phyloP scores from a whole-genome alignment of 2,797 vertebrate species.

The Rhinatrema bivittatum region DNA sequence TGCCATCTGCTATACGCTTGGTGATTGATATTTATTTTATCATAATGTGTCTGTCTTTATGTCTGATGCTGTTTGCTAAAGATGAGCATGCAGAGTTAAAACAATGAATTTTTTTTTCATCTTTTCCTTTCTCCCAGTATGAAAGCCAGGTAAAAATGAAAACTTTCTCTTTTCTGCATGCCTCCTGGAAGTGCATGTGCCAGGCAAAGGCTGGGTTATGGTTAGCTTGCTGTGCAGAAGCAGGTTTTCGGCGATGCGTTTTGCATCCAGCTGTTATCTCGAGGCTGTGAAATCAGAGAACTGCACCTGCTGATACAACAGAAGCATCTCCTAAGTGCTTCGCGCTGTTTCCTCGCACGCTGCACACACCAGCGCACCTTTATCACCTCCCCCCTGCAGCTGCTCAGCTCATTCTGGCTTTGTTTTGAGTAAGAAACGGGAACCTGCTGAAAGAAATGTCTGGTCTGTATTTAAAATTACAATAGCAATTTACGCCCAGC shows the following conservation, averaged over 20 bases:
- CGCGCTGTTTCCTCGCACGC: constrained; percentile 4
- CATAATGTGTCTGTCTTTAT: no score
- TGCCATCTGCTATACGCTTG: no score
- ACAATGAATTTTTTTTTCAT: constrained; percentile 8
- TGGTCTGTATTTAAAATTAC: background rate
- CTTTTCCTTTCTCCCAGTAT: constrained; percentile 66
- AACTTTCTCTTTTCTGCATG: constrained; percentile 40
- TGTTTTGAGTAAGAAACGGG: constrained; percentile 3
- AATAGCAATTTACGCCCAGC: background rate
- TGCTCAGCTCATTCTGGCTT: constrained; percentile 17
- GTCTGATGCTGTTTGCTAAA: no score
- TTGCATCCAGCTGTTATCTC: constrained; percentile 10
- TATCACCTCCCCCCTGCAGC: constrained; percentile 3
- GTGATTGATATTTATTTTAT: no score
- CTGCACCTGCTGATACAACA: constrained; percentile 11
- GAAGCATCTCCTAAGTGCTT: constrained; percentile 27
- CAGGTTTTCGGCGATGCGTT: constrained; percentile 7
- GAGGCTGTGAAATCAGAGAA: constrained; percentile 4
- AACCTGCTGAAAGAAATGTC: background rate
- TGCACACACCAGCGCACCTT: constrained; percentile 10
- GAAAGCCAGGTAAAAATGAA: constrained; percentile 80
- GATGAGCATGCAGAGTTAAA: no score
- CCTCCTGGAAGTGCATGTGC: constrained; percentile 54
- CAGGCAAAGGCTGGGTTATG: constrained; percentile 29
- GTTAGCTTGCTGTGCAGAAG: constrained; percentile 4